Evolutionary conservation across 2,888 invertebrate genomes (phyloP).

Genomic region (Apodemia arnacis): DNA sequence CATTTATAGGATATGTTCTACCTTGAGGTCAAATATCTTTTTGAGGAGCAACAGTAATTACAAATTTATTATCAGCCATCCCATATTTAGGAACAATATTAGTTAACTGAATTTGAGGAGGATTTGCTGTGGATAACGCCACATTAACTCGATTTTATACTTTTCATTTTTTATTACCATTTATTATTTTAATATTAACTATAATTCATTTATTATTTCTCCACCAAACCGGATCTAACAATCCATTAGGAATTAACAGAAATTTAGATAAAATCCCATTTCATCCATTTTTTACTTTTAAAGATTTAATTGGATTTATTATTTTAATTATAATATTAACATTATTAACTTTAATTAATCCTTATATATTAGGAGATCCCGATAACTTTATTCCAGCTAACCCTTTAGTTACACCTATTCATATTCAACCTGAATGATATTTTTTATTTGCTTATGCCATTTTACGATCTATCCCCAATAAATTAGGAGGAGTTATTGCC

Average conservation of each 20-base stretch:
- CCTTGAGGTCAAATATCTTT: slow-evolving; percentile 96
- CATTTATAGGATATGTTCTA: slow-evolving; percentile 98
- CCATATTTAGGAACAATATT: neutral
- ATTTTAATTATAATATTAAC: slow-evolving; percentile 93
- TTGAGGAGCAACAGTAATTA: neutral
- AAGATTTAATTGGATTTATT: slow-evolving; percentile 95
- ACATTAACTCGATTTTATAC: slow-evolving; percentile 98
- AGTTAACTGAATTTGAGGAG: slow-evolving; percentile 93
- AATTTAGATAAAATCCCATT: slow-evolving; percentile 92
- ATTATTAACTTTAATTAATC: slow-evolving; percentile 92
- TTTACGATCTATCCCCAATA: slow-evolving; percentile 98
- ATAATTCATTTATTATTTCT: slow-evolving; percentile 96
- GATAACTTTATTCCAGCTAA: slow-evolving; percentile 98
- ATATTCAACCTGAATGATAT: slow-evolving; percentile 99
- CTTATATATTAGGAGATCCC: slow-evolving; percentile 96
- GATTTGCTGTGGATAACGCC: slow-evolving; percentile 97
- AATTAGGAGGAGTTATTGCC: slow-evolving; percentile 98
- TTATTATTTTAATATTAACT: slow-evolving; percentile 95
- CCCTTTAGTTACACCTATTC: slow-evolving; percentile 96
- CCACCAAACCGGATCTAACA: slow-evolving; percentile 94
- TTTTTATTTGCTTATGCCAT: slow-evolving; percentile 99
- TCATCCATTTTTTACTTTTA: slow-evolving; percentile 95
- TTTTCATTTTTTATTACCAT: slow-evolving; percentile 97
- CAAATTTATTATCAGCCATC: neutral
- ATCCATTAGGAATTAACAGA: neutral